Base-by-base conservation (phyloP, 1,140 invertebrate species). In the Belonocnema kinseyi region DNA sequence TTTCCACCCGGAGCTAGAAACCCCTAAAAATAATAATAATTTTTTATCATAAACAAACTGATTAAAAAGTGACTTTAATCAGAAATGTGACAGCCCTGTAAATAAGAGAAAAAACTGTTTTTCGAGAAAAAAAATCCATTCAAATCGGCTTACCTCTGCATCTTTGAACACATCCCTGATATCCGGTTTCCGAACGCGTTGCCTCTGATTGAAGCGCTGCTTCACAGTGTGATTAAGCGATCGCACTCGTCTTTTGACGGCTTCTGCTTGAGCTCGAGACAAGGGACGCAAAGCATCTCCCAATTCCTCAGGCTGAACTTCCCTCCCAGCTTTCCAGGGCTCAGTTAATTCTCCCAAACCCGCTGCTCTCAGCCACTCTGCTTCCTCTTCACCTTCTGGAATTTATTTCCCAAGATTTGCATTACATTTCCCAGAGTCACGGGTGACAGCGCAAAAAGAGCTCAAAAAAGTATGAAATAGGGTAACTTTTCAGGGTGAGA, bases 111-210 rank as follows among this genome's bases (percentile, higher is more conserved):
- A 4, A 33, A 46, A 46, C 40, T 46, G 40, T 8, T 46, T 46
- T 33, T 33, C 5, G 26, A 46, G 26, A 46, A 46, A 7, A 70
- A 70, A 58, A 58, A 14, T 70, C 51, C 5, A 79, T 79, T 16
- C 33, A 54, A 12, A 76, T 46, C 8, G 17, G 85, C 85, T 90
- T 89, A 95, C 95, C 93, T 96, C 95, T 74, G 95, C 92, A 90
- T 97, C 95, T 89, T 95, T 94, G 85, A 96, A 95, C 53, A 96
- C 94, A 89, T 96, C 95, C 84, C 96, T 91, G 70, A 96, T 96
- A 85, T 96, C 95, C 17, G 95, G 94, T 80, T 94, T 94, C 52
- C 93, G 93, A 14, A 94, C 93, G 80, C 94, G 87, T 85, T 94
- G 91, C 53, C 93, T 90, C 77, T 93, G 93, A 83, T 95, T 93